Evolutionary conservation across 2,888 invertebrate species (phyloP).

Genomic region (Sericinus montela): DNA sequence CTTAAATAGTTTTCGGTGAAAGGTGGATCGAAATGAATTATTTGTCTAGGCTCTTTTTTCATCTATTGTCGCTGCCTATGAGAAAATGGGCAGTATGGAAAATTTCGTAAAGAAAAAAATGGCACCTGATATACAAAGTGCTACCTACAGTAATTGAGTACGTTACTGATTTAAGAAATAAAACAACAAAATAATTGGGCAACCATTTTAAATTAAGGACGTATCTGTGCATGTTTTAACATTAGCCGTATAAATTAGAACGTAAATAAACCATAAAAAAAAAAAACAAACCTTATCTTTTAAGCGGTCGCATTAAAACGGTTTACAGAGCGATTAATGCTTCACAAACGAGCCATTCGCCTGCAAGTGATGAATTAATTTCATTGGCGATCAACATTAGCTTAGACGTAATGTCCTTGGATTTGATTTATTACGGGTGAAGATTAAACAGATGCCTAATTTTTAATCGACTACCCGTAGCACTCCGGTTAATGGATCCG

Average conservation of each 20-base stretch:
- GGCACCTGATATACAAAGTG: too few relatives aligned
- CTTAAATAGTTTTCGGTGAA: too few relatives aligned
- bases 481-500: constrained; percentile 15
- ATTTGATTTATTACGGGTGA: not conserved
- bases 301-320: constrained; percentile 49
- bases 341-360: constrained; percentile 54
- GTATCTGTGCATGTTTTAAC: not conserved
- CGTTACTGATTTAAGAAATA: not conserved
- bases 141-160: too few relatives aligned
- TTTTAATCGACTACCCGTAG: constrained; percentile 20
- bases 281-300: constrained; percentile 24
- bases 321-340: constrained; percentile 63
- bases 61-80: too few relatives aligned
- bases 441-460: not conserved
- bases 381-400: constrained; percentile 45
- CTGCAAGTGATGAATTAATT: constrained; percentile 60
- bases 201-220: too few relatives aligned
- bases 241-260: constrained; percentile 24
- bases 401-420: not conserved
- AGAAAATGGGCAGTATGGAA: too few relatives aligned
- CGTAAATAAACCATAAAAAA: constrained; percentile 32
- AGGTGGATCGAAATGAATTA: too few relatives aligned
- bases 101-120: too few relatives aligned
- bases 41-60: too few relatives aligned
- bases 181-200: too few relatives aligned